Conservation (phyloP, 1,140 invertebrate species). For the Neomicropteryx cornuta region DNA sequence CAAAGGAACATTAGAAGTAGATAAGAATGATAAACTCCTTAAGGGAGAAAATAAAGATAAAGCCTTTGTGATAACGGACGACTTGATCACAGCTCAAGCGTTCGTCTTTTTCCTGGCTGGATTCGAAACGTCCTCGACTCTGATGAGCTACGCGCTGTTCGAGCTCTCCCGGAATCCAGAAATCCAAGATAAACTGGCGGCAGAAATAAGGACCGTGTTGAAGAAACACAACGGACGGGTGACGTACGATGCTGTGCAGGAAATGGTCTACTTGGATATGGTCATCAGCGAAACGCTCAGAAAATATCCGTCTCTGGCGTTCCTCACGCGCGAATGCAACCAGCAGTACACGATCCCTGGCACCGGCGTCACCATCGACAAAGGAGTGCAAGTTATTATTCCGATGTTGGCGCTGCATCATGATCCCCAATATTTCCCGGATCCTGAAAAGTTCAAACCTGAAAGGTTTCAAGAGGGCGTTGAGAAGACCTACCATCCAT, state of each 20-base stretch:
- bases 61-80: slow-evolving; percentile 19
- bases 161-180: slow-evolving; percentile 33
- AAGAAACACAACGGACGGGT: slow-evolving; percentile 34
- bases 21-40: slow-evolving; percentile 26
- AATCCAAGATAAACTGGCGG: slow-evolving; percentile 32
- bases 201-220: slow-evolving; percentile 35
- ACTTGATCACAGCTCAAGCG: slow-evolving; percentile 32
- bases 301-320: slow-evolving; percentile 34
- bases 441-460: slow-evolving; percentile 48
- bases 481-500: slow-evolving; percentile 29
- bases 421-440: slow-evolving; percentile 39
- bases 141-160: slow-evolving; percentile 34
- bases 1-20: slow-evolving; percentile 17
- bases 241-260: slow-evolving; percentile 42
- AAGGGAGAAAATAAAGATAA: slow-evolving; percentile 17
- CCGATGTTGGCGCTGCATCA: slow-evolving; percentile 47
- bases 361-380: slow-evolving; percentile 26
- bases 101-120: slow-evolving; percentile 43
- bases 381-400: slow-evolving; percentile 37
- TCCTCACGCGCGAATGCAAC: slow-evolving; percentile 28
- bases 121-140: slow-evolving; percentile 37
- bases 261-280: slow-evolving; percentile 40
- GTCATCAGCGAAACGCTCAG: slow-evolving; percentile 26
- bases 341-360: slow-evolving; percentile 33
- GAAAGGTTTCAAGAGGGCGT: slow-evolving; percentile 43